These are phyloP conservation scores for Tortricodes alternella DNA, from an alignment of 2,888 invertebrate species.

Conservation along the genomic window DNA sequence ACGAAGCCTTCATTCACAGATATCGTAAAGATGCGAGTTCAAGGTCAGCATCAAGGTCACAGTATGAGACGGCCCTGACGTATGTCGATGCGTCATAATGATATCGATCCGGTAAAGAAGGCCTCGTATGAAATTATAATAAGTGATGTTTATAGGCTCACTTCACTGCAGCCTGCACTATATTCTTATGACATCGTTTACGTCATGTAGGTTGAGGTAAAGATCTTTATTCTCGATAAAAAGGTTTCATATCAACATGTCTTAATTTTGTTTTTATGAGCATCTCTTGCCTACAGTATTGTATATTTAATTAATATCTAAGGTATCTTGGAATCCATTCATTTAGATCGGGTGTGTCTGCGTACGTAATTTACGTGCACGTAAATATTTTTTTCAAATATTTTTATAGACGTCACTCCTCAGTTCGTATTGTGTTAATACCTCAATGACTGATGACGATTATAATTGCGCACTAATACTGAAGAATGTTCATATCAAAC, in stretches of 20 bases:
- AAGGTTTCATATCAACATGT: too few relatives aligned
- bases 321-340: too few relatives aligned
- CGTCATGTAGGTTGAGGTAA: background rate
- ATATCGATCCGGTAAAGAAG: constrained; percentile 24
- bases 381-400: too few relatives aligned
- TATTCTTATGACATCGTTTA: constrained; percentile 10
- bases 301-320: too few relatives aligned
- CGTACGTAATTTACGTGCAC: too few relatives aligned
- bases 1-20: constrained; percentile 24
- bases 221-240: background rate
- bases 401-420: constrained; percentile 20
- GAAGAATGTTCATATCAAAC: background rate
- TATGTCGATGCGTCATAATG: constrained; percentile 25
- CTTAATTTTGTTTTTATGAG: too few relatives aligned
- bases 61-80: constrained; percentile 27
- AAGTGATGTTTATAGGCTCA: constrained; percentile 10
- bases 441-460: constrained; percentile 3
- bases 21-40: constrained; percentile 6
- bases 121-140: constrained; percentile 29
- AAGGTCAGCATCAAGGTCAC: constrained; percentile 23
- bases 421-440: constrained; percentile 10
- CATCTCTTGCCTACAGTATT: too few relatives aligned
- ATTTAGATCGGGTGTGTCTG: too few relatives aligned
- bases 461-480: constrained; percentile 17
- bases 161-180: background rate